Percentiles rank a stretch among this genome's conserved stretches.
Conservation (phyloP, 1,140 invertebrate species). For the Drosophila burlai region DNA sequence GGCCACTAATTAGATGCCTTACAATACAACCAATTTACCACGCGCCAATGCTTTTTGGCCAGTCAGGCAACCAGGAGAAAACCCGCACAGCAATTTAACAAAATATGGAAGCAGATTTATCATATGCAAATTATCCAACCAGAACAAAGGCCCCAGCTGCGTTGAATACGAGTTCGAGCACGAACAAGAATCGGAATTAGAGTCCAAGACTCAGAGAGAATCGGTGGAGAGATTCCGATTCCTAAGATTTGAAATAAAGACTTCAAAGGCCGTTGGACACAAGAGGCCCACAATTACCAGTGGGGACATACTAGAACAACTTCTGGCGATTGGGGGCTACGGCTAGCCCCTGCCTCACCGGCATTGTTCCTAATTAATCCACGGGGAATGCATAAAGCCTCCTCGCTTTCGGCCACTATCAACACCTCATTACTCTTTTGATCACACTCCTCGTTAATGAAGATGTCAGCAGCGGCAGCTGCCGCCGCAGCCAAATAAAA, state of each 20-base stretch:
- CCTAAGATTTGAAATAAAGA: conserved; percentile 23
- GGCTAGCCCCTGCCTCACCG: not conserved
- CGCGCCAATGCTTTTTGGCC: conserved; percentile 56
- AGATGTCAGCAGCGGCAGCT: conserved; percentile 71
- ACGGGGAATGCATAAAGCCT: conserved; percentile 58
- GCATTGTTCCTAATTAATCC: conserved; percentile 60
- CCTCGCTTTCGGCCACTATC: conserved; percentile 71
- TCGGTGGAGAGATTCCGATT: conserved; percentile 5
- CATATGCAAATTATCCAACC: conserved; percentile 72
- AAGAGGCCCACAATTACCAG: conserved; percentile 50
- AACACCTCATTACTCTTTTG: conserved; percentile 85
- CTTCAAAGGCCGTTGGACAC: conserved; percentile 32
- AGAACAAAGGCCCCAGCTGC: conserved; percentile 44
- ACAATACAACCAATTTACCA: conserved; percentile 76
- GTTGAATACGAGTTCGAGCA: conserved; percentile 40
- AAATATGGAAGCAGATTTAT: conserved; percentile 79
- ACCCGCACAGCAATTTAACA: conserved; percentile 63
- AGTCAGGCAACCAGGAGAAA: conserved; percentile 26
- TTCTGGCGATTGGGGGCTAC: conserved; percentile 27
- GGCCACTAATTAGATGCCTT: conserved; percentile 71
- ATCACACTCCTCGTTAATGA: conserved; percentile 83
- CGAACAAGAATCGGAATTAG: conserved; percentile 39
- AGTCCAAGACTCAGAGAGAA: conserved; percentile 12
- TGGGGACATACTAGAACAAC: conserved; percentile 42
- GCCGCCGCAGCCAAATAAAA: conserved; percentile 32